Evolutionary conservation across 2,888 invertebrate species (phyloP), one percentile per base, ranked within the genome.

Genomic region (Chrysopilus asiliformis): DNA sequence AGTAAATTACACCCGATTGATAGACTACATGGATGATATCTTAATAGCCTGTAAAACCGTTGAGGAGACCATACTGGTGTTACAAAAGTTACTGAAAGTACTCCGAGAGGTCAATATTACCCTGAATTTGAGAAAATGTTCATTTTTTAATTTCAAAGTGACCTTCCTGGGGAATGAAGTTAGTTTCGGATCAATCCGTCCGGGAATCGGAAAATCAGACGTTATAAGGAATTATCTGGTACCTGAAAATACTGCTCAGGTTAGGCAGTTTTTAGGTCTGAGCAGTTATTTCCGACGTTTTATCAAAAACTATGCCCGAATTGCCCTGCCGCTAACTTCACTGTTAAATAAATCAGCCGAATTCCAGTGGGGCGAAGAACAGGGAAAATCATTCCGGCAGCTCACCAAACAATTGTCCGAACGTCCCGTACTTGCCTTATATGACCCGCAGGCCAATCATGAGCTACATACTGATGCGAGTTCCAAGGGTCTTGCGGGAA

Each of bases 271-370:
- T 33, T 22, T 53, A 9, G 51, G 50, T 1, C 34, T 53, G 25
- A 43, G 43, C 3, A 44, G 46, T n/a, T 49, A 43, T 38, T 51
- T 49, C 24, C 24, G 50, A n/a, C 43, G 42, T 19, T 50, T 50
- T 34, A 42, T 51, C 3, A 17, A 42, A 26, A 29, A 38, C 17
- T 49, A 42, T 38, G 42, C 47, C 2, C 28, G 28, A 3, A 28
- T 48, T 8, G 43, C 44, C 6, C 38, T 27, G 17, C 49, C 46
- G 4, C 31, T 50, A 17, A 45, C 43, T 7, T 33, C 34, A 3
- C 29, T 51, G 5, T 25, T 40, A 15, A 42, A 42, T 34, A 45
- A 45, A 9, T 10, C 6, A 7, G 24, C 16, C 12, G 4, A 18
- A n/a, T 28, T 19, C 13, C 8, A 4, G 9, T 32, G 32, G 18